A percentile compares a stretch with the other conserved stretches of the same genome.
phyloP scores from a whole-genome alignment of 1,140 invertebrate species.

The Yoshiicerus persimilis region DNA sequence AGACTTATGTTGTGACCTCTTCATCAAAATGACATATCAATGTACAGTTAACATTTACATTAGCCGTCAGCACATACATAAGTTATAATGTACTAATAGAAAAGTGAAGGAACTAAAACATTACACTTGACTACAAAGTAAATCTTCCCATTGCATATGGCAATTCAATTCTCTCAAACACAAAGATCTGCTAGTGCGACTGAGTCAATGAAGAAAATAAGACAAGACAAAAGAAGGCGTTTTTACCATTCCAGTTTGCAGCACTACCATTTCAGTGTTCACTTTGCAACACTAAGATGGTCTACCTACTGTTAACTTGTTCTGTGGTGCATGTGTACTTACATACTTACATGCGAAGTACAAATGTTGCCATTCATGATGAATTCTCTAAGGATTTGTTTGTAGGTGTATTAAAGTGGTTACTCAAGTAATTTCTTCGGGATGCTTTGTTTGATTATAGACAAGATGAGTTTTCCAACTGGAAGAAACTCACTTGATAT shows the following conservation, averaged over 20 bases:
- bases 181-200: not conserved
- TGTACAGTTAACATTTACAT: constrained; percentile 9
- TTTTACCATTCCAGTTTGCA: not conserved
- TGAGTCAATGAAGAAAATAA: not conserved
- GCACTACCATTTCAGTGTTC: not conserved
- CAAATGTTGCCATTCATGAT: not conserved
- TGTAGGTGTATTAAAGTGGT: not conserved
- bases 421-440: constrained; percentile 13
- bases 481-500: not conserved
- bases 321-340: not conserved
- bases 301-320: not conserved
- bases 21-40: constrained; percentile 24
- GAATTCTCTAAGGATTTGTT: not conserved
- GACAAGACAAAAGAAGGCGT: constrained; percentile 11
- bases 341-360: not conserved
- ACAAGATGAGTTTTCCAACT: not conserved
- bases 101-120: not conserved
- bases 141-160: not conserved
- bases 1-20: constrained; percentile 7
- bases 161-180: not conserved
- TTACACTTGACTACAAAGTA: not conserved
- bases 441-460: constrained; percentile 9
- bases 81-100: not conserved
- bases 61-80: constrained; percentile 1
- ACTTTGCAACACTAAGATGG: not conserved